Evolutionary conservation across 2,113 vertebrate species (phyloP), one percentile per base, ranked within the genome.

Genomic region (Cebidichthys violaceus): DNA sequence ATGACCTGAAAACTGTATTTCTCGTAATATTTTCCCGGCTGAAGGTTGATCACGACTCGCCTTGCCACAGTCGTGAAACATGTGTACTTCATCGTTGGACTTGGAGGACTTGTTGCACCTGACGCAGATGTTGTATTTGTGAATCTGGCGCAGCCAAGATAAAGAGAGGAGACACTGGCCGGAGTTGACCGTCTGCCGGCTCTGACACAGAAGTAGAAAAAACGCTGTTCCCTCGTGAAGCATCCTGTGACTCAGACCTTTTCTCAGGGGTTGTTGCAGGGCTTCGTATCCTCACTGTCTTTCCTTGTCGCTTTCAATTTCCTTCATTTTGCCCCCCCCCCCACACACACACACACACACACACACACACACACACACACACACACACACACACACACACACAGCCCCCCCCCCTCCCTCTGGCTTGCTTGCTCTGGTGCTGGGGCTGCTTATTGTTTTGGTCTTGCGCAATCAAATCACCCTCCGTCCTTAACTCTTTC

Each of bases 221-320:
- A 70, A 75, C 2, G 50, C 75, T 31, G 35, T 20, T 75, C 54
- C 60, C 75, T 67, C 1, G 50, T 82, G 71, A 82, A 69, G 60
- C 82, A 22, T 79, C 74, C 61, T 79, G 70, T 85, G 90, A 89
- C 61, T 92, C 85, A 87, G 69, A 55, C 54, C 27, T 35, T 78
- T 62, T 86, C 75, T 61, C 24, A 54, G 67, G 71, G 72, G 4
- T 64, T 43, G 78, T 77, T 82, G 64, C 72, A 72, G 83, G 78
- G 59, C 61, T 60, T 89, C 31, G 24, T 72, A 77, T 83, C 80
- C 47, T 62, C 70, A 83, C 70, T 81, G 82, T 78, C 75, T 87
- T 79, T 61, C 74, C 70, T 31, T 89, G 81, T 89, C 84, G 0
- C 77, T 86, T 86, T 61, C 62, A 47, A 78, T 89, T 83, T 50